A percentile compares a stretch with the other conserved stretches of the same genome.
Conservation (phyloP, 2,888 invertebrate species). For the Lymantria dispar region DNA sequence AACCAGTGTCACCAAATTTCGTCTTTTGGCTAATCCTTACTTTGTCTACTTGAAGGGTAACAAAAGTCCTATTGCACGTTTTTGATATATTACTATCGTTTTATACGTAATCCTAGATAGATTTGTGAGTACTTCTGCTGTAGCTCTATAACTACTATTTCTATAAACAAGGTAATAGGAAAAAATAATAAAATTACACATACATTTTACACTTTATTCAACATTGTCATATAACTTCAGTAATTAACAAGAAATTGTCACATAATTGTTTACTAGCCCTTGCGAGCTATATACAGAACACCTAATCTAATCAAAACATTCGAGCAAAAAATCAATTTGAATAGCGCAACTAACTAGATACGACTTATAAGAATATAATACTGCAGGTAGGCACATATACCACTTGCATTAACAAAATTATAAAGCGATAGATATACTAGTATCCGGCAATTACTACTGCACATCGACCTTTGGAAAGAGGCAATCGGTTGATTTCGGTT, state of each 20-base stretch:
- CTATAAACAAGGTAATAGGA: no score
- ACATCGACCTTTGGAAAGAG: no score
- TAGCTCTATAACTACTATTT: no score
- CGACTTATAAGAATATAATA: constrained; percentile 15
- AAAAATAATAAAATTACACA: not conserved
- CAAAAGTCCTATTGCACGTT: no score
- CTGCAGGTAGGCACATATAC: not conserved
- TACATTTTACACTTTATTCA: constrained; percentile 72
- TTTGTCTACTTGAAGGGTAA: no score
- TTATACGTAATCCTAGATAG: no score
- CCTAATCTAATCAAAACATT: constrained; percentile 50
- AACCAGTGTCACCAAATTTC: no score
- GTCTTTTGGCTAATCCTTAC: no score
- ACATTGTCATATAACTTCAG: constrained; percentile 75
- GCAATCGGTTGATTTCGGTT: no score
- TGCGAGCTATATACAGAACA: constrained; percentile 45
- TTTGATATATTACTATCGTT: no score
- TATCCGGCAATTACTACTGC: no score
- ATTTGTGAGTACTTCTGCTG: no score
- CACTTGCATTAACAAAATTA: not conserved
- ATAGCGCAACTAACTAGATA: constrained; percentile 30
- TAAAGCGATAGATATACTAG: not conserved
- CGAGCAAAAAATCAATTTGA: constrained; percentile 39
- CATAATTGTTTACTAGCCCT: constrained; percentile 42
- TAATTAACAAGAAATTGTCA: constrained; percentile 68